A percentile compares a stretch with the other conserved stretches of the same genome.
Conservation (phyloP, 2,888 invertebrate genomes). For the Caenorhabditis sinica region DNA sequence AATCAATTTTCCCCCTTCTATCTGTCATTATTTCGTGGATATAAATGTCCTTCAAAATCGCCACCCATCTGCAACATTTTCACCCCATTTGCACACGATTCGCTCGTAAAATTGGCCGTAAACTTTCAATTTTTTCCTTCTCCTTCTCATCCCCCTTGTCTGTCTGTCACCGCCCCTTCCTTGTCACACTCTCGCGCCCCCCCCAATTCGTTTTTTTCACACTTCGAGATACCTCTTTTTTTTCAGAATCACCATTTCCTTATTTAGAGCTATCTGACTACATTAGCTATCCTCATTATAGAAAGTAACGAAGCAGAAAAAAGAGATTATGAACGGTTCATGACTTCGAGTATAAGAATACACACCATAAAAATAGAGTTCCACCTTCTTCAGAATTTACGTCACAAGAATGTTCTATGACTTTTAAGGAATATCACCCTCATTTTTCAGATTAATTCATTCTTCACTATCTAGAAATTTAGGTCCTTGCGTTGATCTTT, state of each 20-base stretch:
- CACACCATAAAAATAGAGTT: conserved; percentile 17
- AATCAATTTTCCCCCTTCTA: conserved; percentile 4
- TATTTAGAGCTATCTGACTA: background rate
- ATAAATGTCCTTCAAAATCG: conserved; percentile 54
- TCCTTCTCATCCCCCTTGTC: background rate
- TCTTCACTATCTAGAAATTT: too few relatives aligned
- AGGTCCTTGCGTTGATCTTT: too few relatives aligned
- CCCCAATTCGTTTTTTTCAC: conserved; percentile 15
- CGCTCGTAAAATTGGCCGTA: conserved; percentile 62
- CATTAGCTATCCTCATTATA: conserved; percentile 41
- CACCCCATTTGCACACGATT: conserved; percentile 58
- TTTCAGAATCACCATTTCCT: background rate
- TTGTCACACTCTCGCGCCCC: conserved; percentile 39
- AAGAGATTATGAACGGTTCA: conserved; percentile 34
- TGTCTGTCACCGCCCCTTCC: conserved; percentile 12
- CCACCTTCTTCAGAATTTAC: background rate
- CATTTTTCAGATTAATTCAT: too few relatives aligned
- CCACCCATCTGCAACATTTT: conserved; percentile 64
- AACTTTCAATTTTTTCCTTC: conserved; percentile 59
- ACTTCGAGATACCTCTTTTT: background rate
- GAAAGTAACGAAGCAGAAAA: conserved; percentile 50
- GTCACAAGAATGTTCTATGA: background rate
- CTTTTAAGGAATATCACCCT: background rate
- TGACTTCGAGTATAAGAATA: background rate
- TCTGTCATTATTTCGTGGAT: conserved; percentile 11